These are phyloP conservation scores for Todiramphus chloris DNA, from an alignment of 2,113 vertebrate genomes.

Conservation along the genomic window DNA sequence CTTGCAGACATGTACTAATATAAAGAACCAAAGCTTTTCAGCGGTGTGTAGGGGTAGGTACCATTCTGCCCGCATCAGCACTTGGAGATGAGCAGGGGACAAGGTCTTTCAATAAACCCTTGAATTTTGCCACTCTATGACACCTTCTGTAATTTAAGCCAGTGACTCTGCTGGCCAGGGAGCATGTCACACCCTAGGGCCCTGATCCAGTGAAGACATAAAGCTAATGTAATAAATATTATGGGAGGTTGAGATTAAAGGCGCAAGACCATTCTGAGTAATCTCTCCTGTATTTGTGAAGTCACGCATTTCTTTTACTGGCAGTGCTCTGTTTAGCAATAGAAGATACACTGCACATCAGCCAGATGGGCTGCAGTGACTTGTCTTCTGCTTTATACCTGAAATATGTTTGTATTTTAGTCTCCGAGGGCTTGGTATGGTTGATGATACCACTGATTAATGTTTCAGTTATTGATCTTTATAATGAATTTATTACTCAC, in stretches of 20 bases:
- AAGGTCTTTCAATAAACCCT: background rate
- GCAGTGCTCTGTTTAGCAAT: background rate
- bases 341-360: background rate
- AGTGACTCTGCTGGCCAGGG: background rate
- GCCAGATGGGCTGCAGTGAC: background rate
- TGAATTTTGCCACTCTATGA: background rate
- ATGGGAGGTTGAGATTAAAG: background rate
- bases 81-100: background rate
- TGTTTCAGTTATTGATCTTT: constrained; percentile 10
- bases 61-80: background rate
- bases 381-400: background rate
- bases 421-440: background rate
- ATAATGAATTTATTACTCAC: background rate
- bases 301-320: background rate
- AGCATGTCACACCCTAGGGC: background rate
- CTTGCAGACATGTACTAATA: background rate
- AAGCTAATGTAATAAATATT: background rate
- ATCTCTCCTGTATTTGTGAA: background rate
- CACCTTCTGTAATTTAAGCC: background rate
- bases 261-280: background rate
- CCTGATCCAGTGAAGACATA: background rate
- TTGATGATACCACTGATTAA: background rate
- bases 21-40: background rate
- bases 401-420: background rate
- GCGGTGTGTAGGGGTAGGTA: too few relatives aligned